Base-by-base conservation (phyloP, 2,888 invertebrate genomes). In the Polyommatus iphigenia region DNA sequence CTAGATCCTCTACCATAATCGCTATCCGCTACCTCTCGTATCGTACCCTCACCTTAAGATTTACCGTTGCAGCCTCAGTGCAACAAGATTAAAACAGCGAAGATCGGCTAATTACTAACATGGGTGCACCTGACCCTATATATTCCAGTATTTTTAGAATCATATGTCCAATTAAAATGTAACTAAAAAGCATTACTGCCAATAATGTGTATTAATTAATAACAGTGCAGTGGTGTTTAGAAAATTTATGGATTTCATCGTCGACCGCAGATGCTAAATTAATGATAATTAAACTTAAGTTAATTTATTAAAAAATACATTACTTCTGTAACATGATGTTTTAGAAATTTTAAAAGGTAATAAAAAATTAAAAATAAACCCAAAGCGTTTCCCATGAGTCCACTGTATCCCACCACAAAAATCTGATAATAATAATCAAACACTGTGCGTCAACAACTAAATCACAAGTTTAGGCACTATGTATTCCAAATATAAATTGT, bases 41-140 rank as follows among this genome's bases (percentile, higher is more conserved):
- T 77, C 78, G n/a, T 54, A 75, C 3, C 1, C 77, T 18, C 6
- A 2, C 54, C 15, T 78, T 78, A 73, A 78, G 79, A n/a, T 78
- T 79, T 84, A 80, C 83, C 81, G 80, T 80, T 81, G 79, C 82
- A 81, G 81, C 83, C 83, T 85, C 85, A 83, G 83, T 82, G 83
- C 75, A 85, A 82, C 82, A 86, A 83, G 85, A 87, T 85, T 83
- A 87, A 87, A 88, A 87, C 84, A 83, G 82, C 82, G 77, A 79
- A 82, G 81, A 80, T 80, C 81, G 81, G 82, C 87, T 90, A 90
- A 90, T 90, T 90, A 86, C 84, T 72, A 79, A 29, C 72, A 72
- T 72, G 20, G 75, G 50, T 54, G 50, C 75, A 75, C 75, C 75
- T 75, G 75, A 50, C 75, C 46, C 6, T 20, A 73, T 73, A 29